Evolutionary conservation across 2,113 vertebrate genomes (phyloP).

Genomic region (Ochotona princeps): DNA sequence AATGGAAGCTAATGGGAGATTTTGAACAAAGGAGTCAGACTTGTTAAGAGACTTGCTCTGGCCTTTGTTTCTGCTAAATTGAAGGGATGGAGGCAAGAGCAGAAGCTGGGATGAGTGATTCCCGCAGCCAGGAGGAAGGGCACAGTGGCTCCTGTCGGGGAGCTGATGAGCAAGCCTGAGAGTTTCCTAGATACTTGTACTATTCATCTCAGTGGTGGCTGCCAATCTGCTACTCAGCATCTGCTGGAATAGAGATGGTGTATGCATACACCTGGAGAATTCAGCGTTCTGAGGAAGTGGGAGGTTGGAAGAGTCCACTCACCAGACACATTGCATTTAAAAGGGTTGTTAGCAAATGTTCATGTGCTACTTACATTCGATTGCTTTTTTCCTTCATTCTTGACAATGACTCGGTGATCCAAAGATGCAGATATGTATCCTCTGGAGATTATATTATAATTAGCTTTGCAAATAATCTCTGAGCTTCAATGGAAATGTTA

Average conservation of each 20-base stretch:
- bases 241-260: neutral
- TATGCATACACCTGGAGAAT: neutral
- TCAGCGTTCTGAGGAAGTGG: neutral
- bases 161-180: neutral
- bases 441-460: neutral
- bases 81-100: neutral
- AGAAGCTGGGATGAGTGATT: neutral
- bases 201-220: neutral
- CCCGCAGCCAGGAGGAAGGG: neutral
- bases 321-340: neutral
- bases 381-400: neutral
- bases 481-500: neutral
- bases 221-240: neutral
- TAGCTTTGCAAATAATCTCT: constrained; percentile 9
- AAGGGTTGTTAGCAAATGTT: neutral
- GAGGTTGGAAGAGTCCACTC: neutral
- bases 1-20: neutral
- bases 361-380: neutral
- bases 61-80: neutral
- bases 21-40: neutral
- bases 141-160: neutral
- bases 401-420: neutral
- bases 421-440: neutral
- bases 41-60: neutral
- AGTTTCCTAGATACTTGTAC: neutral